Percentiles rank a stretch among this genome's conserved stretches.
Evolutionary conservation across 2,888 invertebrate species (phyloP).

Genomic region (Limnephilus marmoratus): DNA sequence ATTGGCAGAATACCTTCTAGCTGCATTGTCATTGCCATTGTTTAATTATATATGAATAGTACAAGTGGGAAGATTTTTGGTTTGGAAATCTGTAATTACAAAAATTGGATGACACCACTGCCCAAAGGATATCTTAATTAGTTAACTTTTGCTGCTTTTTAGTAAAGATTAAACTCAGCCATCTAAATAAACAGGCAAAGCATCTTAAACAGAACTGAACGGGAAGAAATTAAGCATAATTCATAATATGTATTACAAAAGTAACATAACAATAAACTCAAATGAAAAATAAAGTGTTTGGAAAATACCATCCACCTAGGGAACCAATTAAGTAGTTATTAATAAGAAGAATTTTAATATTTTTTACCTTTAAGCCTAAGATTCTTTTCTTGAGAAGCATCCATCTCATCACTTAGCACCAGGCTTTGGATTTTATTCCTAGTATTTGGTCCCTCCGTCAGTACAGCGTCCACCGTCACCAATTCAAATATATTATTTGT

Average conservation of each 20-base stretch:
- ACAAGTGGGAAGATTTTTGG: not conserved
- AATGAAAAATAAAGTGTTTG: not conserved
- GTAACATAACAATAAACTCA: not conserved
- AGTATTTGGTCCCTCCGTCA: slow-evolving; percentile 79
- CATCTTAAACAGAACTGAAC: not conserved
- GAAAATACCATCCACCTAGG: not conserved
- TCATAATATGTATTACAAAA: not conserved
- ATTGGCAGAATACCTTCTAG: not conserved
- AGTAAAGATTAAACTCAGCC: not conserved
- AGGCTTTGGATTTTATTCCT: slow-evolving; percentile 68
- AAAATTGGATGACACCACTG: not conserved
- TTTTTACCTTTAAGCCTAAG: slow-evolving; percentile 86
- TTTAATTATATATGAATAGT: not conserved
- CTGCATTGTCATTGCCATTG: not conserved
- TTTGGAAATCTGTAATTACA: not conserved
- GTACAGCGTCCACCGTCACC: slow-evolving; percentile 91
- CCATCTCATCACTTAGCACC: slow-evolving; percentile 81
- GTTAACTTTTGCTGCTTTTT: not conserved
- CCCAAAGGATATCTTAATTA: not conserved
- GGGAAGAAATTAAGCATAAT: not conserved
- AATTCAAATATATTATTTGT: slow-evolving; percentile 98
- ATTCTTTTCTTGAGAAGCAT: slow-evolving; percentile 84
- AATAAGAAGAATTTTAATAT: not conserved
- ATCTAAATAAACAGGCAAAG: not conserved
- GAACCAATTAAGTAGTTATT: not conserved